phyloP scores from a whole-genome alignment of 2,113 vertebrate genomes.

The Hymenochirus boettgeri region DNA sequence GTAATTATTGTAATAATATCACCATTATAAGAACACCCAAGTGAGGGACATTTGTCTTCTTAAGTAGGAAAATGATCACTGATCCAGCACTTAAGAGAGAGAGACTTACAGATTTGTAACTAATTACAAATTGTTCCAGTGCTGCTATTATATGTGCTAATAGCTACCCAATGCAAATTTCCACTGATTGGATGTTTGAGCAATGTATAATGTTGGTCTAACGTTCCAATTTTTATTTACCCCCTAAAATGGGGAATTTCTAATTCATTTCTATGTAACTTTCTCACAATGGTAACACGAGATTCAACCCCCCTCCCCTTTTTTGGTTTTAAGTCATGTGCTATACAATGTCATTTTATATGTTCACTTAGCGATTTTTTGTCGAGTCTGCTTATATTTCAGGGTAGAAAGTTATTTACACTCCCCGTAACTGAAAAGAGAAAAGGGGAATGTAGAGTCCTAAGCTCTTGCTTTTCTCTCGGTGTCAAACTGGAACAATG shows the following conservation, averaged over 20 bases:
- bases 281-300: too few relatives aligned
- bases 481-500: slow-evolving; percentile 34
- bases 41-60: slow-evolving; percentile 53
- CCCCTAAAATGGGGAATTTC: too few relatives aligned
- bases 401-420: slow-evolving; percentile 33
- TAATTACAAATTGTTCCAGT: slow-evolving; percentile 44
- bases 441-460: slow-evolving; percentile 27
- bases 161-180: slow-evolving; percentile 5
- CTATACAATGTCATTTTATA: too few relatives aligned
- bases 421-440: slow-evolving; percentile 36
- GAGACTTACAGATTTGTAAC: slow-evolving; percentile 46
- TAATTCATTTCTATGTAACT: too few relatives aligned
- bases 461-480: slow-evolving; percentile 35
- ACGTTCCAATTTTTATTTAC: too few relatives aligned
- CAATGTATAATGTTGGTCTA: too few relatives aligned
- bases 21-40: slow-evolving; percentile 59
- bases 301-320: too few relatives aligned
- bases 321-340: too few relatives aligned
- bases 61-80: slow-evolving; percentile 8
- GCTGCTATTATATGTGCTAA: slow-evolving; percentile 11
- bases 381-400: slow-evolving; percentile 3
- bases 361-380: too few relatives aligned
- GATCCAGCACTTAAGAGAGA: slow-evolving; percentile 16
- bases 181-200: too few relatives aligned
- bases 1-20: slow-evolving; percentile 69